Evolutionary conservation across 2,888 invertebrate genomes (phyloP).

Genomic region (Choreutis nemorana): DNA sequence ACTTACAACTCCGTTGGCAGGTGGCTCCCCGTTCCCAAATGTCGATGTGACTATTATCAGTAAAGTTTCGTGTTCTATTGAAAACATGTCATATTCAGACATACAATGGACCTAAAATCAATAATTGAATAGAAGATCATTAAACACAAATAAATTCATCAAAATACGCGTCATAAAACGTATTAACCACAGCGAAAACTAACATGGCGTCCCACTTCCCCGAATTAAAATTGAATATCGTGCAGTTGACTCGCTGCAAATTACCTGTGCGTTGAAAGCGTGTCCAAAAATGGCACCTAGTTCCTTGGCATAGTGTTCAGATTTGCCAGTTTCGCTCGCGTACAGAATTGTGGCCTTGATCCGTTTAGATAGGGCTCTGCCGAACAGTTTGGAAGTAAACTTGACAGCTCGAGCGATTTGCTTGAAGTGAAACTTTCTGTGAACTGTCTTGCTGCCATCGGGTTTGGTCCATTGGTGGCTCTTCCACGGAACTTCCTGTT

Average conservation of each 20-base stretch:
- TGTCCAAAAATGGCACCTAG: conserved; percentile 89
- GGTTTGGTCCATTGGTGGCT: conserved; percentile 81
- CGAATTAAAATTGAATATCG: not conserved
- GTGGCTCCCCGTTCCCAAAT: conserved; percentile 96
- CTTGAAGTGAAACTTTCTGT: conserved; percentile 92
- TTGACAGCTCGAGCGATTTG: conserved; percentile 96
- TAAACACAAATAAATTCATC: not conserved
- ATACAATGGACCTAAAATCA: conserved; percentile 91
- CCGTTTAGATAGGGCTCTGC: conserved; percentile 88
- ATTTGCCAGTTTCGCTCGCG: conserved; percentile 95
- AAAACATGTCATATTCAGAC: conserved; percentile 93
- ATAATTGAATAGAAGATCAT: conserved; percentile 10
- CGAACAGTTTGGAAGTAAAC: conserved; percentile 95
- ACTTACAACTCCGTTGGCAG: conserved; percentile 91
- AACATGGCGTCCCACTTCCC: not conserved
- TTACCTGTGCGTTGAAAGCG: conserved; percentile 92
- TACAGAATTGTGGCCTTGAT: conserved; percentile 95
- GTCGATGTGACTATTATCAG: conserved; percentile 92
- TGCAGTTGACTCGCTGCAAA: conserved; percentile 7
- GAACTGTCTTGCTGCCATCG: conserved; percentile 69
- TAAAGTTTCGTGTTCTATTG: conserved; percentile 93
- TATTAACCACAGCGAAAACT: not conserved
- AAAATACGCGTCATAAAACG: not conserved
- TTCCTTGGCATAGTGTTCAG: conserved; percentile 92
- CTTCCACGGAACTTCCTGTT: conserved; percentile 89